These are phyloP conservation scores for Eristalinus aeneus DNA, from an alignment of 2,888 invertebrate species.

Conservation along the genomic window DNA sequence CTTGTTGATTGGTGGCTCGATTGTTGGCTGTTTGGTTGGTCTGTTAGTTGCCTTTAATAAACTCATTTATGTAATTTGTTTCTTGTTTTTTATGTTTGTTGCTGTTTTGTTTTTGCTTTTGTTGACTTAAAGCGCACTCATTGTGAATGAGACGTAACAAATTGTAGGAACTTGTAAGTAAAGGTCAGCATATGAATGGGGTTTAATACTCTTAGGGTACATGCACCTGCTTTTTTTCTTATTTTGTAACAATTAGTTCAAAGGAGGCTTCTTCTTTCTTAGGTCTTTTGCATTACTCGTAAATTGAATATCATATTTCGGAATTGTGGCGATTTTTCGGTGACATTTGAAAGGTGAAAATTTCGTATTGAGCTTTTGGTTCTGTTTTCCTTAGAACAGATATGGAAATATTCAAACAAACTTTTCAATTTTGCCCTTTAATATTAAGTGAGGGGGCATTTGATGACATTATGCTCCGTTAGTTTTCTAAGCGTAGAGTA, in stretches of 20 bases:
- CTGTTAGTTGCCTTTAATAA: slow-evolving; percentile 24
- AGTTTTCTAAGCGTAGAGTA: no score
- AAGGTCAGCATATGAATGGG: slow-evolving; percentile 29
- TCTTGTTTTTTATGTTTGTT: background rate
- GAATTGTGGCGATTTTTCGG: no score
- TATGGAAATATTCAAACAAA: no score
- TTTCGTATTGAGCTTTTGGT: no score
- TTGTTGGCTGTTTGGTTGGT: background rate
- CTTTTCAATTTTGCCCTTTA: no score
- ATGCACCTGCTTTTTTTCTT: background rate
- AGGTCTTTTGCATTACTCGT: no score
- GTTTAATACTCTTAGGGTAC: background rate
- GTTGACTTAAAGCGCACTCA: slow-evolving; percentile 1
- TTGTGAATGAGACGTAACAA: slow-evolving; percentile 28
- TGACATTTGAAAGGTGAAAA: no score
- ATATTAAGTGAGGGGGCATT: no score
- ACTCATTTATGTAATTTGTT: slow-evolving; percentile 60
- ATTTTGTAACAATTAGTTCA: background rate
- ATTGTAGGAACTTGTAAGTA: slow-evolving; percentile 25
- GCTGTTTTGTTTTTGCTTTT: slow-evolving; percentile 11
- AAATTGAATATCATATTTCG: no score
- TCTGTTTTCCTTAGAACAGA: no score
- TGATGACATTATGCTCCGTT: no score
- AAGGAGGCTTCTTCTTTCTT: background rate
- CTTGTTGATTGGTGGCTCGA: slow-evolving; percentile 9